Evolutionary conservation across 1,140 invertebrate genomes (phyloP), one percentile per base, ranked within the genome.

Genomic region (Drosophila setifemur): DNA sequence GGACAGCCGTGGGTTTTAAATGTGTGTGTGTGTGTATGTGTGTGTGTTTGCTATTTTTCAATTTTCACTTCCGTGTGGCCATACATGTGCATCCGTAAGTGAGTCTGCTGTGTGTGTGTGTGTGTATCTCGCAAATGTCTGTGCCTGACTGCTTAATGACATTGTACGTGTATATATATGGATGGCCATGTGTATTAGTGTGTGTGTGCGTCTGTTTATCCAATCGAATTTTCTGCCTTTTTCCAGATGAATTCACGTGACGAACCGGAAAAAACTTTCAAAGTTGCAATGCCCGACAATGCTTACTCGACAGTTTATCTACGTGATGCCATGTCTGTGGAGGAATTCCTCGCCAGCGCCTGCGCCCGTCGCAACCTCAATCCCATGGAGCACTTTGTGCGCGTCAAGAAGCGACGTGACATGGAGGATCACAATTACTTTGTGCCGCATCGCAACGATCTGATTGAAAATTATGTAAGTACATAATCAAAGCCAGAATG

Each of bases 391-490:
- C 97, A 98, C 91, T 99, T 98, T 91, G 96, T 99, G 9, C 92
- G 97, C 53, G 96, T 98, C 9, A 98, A 98, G 91, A 97, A 98
- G 90, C 94, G 97, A 64, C 94, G 96, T 67, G 97, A 98, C 83
- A 97, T 97, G 94, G 96, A 98, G 91, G 97, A 98, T 91, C 96
- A 96, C 88, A 97, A 98, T 92, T 98, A 97, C 91, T 98, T 98
- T 92, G 97, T 98, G 74, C 97, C 97, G 43, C 96, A 97, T 91
- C 93, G 97, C 75, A 95, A 95, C 77, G 97, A 98, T 91, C 93
- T 96, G 73, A 97, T 99, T 82, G 97, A 98, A 91, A 98, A 97
- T 90, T 97, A 98, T 91, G 97, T 98, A 93, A 96, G 96, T 77
- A 52, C 55, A 71, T 29, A 71, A 45, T 58, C 53, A 52, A 35